A percentile compares a stretch with the other conserved stretches of the same genome.
Conservation (phyloP, 2,113 vertebrate species). For the Origma solitaria region DNA sequence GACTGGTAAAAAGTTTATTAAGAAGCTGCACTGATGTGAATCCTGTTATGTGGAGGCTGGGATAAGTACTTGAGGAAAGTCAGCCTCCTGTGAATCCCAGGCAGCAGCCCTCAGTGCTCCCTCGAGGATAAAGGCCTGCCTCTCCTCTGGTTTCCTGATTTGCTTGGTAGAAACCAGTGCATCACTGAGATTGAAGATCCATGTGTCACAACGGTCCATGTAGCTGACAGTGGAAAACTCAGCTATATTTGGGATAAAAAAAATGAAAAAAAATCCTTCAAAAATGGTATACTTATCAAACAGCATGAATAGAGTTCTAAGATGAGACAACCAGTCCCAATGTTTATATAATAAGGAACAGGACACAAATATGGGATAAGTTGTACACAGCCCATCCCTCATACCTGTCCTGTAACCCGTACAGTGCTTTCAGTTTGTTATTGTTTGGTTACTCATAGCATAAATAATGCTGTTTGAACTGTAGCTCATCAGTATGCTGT, state of each 20-base stretch:
- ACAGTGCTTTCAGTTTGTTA: neutral
- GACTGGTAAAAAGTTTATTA: neutral
- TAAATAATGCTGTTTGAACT: neutral
- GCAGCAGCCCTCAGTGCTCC: neutral
- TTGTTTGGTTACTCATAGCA: neutral
- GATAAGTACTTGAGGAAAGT: neutral
- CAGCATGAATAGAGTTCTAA: neutral
- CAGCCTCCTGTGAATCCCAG: neutral
- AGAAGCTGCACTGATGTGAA: neutral
- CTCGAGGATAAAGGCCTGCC: neutral
- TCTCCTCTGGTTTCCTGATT: neutral
- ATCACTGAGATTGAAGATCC: neutral
- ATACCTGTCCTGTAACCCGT: accelerated
- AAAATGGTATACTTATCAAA: neutral
- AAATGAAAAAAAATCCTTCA: neutral
- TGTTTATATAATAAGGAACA: neutral
- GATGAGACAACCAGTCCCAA: neutral
- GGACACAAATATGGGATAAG: neutral
- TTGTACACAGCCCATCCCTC: neutral
- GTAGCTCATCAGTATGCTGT: neutral
- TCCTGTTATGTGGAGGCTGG: neutral
- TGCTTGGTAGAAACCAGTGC: neutral
- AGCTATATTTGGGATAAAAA: neutral
- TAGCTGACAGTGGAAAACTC: neutral
- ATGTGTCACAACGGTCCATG: neutral